phyloP scores from a whole-genome alignment of 2,888 invertebrate genomes.

The Drosophila tanythrix region DNA sequence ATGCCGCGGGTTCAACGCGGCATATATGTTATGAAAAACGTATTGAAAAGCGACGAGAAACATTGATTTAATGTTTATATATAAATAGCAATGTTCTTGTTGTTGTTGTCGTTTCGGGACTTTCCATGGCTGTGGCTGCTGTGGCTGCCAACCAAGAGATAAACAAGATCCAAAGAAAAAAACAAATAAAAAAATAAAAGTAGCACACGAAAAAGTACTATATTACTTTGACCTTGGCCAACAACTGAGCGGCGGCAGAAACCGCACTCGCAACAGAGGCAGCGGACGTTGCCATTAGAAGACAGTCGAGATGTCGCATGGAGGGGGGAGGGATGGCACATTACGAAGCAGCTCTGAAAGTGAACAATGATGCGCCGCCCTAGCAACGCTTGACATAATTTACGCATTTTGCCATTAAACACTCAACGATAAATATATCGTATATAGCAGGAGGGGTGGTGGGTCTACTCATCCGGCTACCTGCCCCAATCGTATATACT shows the following conservation, averaged over 20 bases:
- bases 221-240: constrained; percentile 69
- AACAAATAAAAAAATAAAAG: constrained; percentile 42
- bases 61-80: constrained; percentile 76
- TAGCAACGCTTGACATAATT: constrained; percentile 79
- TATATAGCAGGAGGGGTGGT: not conserved
- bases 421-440: constrained; percentile 60
- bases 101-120: constrained; percentile 29
- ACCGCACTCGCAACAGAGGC: constrained; percentile 23
- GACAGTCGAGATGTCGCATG: constrained; percentile 32
- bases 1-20: constrained; percentile 49
- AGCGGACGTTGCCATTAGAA: constrained; percentile 67
- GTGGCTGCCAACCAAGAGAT: constrained; percentile 46
- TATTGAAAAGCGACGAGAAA: constrained; percentile 71
- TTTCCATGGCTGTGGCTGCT: constrained; percentile 25
- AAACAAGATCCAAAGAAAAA: constrained; percentile 38
- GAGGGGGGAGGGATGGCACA: constrained; percentile 1
- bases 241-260: constrained; percentile 18
- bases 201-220: constrained; percentile 59
- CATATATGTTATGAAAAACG: constrained; percentile 71
- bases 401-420: constrained; percentile 83
- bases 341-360: constrained; percentile 23
- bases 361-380: constrained; percentile 53
- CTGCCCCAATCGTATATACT: constrained; percentile 18
- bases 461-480: constrained; percentile 18
- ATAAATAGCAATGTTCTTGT: constrained; percentile 6